Conservation (phyloP, 92 coral and sea anemone genomes). For the Siderastrea radians region DNA sequence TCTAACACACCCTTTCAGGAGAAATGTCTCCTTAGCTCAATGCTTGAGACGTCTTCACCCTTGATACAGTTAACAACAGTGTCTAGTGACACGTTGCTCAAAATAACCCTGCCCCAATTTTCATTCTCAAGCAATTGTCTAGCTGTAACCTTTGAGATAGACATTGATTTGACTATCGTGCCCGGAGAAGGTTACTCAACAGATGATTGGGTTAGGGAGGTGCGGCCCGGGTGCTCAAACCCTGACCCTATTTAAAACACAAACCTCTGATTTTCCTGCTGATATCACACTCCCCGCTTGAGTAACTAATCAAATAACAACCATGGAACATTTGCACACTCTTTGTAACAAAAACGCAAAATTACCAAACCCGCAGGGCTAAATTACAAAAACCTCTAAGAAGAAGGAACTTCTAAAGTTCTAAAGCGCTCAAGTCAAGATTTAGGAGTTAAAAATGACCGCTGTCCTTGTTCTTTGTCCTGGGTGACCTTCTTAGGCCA, state of each 20-base stretch:
- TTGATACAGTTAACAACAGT: neutral
- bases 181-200: neutral
- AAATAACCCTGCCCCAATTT: neutral
- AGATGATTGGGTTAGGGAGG: constrained; percentile 7
- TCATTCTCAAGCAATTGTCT: neutral
- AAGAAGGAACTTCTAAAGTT: neutral
- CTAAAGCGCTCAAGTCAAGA: neutral
- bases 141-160: neutral
- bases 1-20: no score
- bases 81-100: neutral
- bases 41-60: neutral
- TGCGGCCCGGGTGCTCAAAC: neutral
- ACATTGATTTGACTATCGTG: neutral
- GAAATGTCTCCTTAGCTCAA: no score
- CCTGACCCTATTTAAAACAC: constrained; percentile 26
- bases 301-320: neutral
- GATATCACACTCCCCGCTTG: neutral
- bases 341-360: neutral
- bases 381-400: neutral
- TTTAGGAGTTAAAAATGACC: neutral
- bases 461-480: neutral
- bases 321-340: constrained; percentile 2
- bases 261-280: neutral
- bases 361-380: neutral
- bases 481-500: neutral